Evolutionary conservation across 1,140 invertebrate genomes (phyloP).

Genomic region (Sesamia nonagrioides): DNA sequence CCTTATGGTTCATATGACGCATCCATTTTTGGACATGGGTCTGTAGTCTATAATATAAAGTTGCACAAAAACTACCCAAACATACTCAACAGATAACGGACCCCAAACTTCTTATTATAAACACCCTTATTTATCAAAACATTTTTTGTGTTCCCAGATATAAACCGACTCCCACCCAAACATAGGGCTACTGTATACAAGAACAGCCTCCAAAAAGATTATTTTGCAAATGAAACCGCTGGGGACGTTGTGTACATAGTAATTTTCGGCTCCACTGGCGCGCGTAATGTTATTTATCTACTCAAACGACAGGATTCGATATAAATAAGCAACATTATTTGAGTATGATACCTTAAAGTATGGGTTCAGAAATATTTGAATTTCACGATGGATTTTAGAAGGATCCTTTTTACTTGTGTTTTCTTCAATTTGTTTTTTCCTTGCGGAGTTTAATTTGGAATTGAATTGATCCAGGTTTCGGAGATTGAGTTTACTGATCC

Average conservation of each 20-base stretch:
- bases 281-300: conserved; percentile 73
- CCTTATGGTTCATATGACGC: too few species aligned
- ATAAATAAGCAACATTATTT: conserved; percentile 56
- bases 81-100: neutral
- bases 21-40: too few species aligned
- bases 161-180: neutral
- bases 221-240: conserved; percentile 48
- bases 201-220: conserved; percentile 30
- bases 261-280: conserved; percentile 70
- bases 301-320: conserved; percentile 62
- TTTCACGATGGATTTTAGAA: neutral
- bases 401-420: neutral
- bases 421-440: neutral
- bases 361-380: conserved; percentile 27
- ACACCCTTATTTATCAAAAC: neutral
- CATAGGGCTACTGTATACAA: conserved; percentile 2
- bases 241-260: conserved; percentile 41
- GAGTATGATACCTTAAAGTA: conserved; percentile 5
- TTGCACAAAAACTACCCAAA: too few species aligned
- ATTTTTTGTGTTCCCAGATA: neutral
- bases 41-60: too few species aligned
- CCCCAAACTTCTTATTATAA: neutral
- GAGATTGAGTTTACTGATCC: too few species aligned
- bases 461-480: neutral
- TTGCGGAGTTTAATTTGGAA: neutral